Percentiles rank a stretch among this genome's conserved stretches.
Evolutionary conservation across 2,888 invertebrate genomes (phyloP).

Genomic region (Anarsia innoxiella): DNA sequence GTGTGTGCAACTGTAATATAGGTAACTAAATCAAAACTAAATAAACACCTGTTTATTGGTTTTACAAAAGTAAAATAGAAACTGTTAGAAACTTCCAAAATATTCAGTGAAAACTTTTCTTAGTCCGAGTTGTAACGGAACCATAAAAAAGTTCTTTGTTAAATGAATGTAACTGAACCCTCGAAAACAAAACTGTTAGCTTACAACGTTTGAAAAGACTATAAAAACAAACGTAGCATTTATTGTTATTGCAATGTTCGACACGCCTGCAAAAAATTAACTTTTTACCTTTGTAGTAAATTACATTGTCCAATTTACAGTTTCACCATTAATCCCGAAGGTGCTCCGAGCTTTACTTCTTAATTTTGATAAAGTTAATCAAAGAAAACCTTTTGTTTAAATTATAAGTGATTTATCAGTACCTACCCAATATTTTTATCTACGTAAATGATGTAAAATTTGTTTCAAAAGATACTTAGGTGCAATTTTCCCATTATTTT

Average conservation of each 20-base stretch:
- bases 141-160: constrained; percentile 59
- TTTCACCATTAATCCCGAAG: neutral
- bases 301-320: constrained; percentile 14
- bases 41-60: too few species aligned
- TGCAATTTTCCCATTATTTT: too few species aligned
- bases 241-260: constrained; percentile 40
- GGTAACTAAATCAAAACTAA: too few species aligned
- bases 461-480: too few species aligned
- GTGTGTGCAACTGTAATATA: too few species aligned
- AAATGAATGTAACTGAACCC: constrained; percentile 54
- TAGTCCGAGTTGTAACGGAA: constrained; percentile 24
- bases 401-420: too few species aligned
- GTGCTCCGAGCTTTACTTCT: neutral
- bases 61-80: too few species aligned
- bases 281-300: constrained; percentile 16
- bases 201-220: constrained; percentile 49
- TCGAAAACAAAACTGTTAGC: constrained; percentile 47
- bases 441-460: too few species aligned
- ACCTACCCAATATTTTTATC: too few species aligned
- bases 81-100: too few species aligned
- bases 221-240: constrained; percentile 48
- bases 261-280: constrained; percentile 40
- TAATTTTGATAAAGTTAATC: constrained; percentile 2
- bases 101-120: too few species aligned
- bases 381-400: too few species aligned